A percentile compares a stretch with the other conserved stretches of the same genome.
Conservation (phyloP, 2,113 vertebrate species). For the Sterrhoptilus dennistouni region DNA sequence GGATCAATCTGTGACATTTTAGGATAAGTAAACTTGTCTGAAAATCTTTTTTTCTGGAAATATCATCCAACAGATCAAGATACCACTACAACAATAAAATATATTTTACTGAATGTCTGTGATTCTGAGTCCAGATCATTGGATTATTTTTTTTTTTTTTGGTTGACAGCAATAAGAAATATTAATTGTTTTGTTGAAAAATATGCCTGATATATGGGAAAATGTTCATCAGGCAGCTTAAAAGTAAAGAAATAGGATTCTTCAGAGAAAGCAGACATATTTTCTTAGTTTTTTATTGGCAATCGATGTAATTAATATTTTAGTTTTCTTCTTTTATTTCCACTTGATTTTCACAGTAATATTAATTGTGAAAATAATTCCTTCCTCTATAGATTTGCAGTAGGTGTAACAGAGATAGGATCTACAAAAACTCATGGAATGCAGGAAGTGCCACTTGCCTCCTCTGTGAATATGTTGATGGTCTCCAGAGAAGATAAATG, state of each 20-base stretch:
- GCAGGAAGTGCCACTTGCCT: rapidly evolving
- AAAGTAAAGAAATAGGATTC: neutral
- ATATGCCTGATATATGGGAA: neutral
- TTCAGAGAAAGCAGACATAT: neutral
- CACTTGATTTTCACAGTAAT: neutral
- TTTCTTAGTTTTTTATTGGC: neutral
- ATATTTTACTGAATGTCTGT: neutral
- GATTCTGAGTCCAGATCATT: neutral
- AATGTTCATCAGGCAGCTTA: neutral
- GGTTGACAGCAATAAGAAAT: neutral
- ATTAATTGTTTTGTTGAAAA: neutral
- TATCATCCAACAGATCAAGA: neutral
- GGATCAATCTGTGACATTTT: neutral
- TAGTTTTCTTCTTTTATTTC: neutral
- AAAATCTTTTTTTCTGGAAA: neutral
- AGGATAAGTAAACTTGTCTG: neutral
- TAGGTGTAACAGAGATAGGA: neutral
- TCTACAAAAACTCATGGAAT: neutral
- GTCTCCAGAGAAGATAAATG: neutral
- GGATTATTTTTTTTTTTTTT: neutral
- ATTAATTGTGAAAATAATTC: neutral
- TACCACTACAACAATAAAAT: neutral
- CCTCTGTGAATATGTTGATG: neutral
- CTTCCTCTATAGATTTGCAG: neutral
- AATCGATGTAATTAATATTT: neutral